Conservation (phyloP, 2,797 vertebrate genomes). For the Neoniphon sammara region DNA sequence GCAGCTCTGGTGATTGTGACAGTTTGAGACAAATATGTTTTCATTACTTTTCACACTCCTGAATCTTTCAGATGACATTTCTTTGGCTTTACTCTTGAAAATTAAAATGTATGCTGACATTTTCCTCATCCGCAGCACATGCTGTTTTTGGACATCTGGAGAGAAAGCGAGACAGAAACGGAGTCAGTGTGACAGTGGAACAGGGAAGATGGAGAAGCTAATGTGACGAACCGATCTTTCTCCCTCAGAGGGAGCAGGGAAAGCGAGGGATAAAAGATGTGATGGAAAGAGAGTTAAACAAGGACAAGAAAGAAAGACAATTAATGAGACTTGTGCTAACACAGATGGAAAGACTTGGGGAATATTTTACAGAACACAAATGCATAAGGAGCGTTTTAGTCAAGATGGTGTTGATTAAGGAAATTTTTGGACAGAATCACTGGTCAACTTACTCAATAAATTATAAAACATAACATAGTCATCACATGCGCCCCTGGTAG, state of each 20-base stretch:
- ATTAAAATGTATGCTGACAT: conserved; percentile 74
- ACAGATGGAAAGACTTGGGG: conserved; percentile 7
- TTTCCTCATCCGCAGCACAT: conserved; percentile 60
- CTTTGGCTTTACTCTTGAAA: conserved; percentile 60
- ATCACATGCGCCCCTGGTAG: no score
- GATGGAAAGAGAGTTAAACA: conserved; percentile 18
- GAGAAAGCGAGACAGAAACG: conserved; percentile 7
- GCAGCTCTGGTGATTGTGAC: conserved; percentile 70
- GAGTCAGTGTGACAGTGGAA: conserved; percentile 25
- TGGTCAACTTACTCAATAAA: no score
- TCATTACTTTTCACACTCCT: conserved; percentile 71
- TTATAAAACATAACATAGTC: no score
- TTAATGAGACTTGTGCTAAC: conserved; percentile 11
- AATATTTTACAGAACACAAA: conserved; percentile 16
- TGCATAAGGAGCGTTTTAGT: conserved; percentile 7
- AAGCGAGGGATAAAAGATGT: conserved; percentile 27
- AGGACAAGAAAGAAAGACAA: conserved; percentile 20
- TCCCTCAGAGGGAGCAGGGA: conserved; percentile 28
- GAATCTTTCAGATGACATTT: conserved; percentile 77
- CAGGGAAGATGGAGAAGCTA: conserved; percentile 31
- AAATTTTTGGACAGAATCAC: neutral
- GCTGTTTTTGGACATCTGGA: conserved; percentile 34
- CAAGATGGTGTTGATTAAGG: conserved; percentile 4
- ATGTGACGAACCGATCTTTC: conserved; percentile 36
- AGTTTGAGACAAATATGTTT: conserved; percentile 75